Conservation (phyloP, 2,888 invertebrate genomes). For the Bugulina stolonifera region DNA sequence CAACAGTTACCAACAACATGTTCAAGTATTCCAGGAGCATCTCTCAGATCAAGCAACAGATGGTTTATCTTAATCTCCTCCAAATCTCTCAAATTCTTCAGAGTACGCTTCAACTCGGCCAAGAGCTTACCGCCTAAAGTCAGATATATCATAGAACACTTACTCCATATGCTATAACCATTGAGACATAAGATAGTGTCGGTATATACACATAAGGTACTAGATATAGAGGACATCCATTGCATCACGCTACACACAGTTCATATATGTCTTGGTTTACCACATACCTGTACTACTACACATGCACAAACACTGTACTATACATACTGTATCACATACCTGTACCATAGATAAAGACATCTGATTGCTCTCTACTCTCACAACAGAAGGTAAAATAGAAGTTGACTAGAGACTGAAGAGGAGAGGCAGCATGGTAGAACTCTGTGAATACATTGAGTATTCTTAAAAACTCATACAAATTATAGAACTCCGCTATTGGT, state of each 20-base stretch:
- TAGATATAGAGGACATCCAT: too few species aligned
- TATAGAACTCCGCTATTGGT: slow-evolving; percentile 72
- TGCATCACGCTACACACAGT: too few species aligned
- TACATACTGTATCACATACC: background rate
- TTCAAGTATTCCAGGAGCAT: slow-evolving; percentile 66
- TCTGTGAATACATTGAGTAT: slow-evolving; percentile 71
- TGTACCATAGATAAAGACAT: slow-evolving; percentile 1
- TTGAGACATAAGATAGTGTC: too few species aligned
- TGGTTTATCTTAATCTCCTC: slow-evolving; percentile 65
- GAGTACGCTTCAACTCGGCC: slow-evolving; percentile 56
- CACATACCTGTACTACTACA: too few species aligned
- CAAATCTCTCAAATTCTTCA: slow-evolving; percentile 63
- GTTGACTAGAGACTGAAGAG: slow-evolving; percentile 39
- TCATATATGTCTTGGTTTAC: too few species aligned
- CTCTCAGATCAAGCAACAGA: slow-evolving; percentile 64
- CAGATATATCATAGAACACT: too few species aligned
- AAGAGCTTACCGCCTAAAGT: slow-evolving; percentile 64
- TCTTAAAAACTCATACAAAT: slow-evolving; percentile 76
- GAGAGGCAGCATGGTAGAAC: slow-evolving; percentile 39
- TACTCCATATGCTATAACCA: too few species aligned
- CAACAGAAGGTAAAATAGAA: slow-evolving; percentile 68
- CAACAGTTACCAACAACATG: slow-evolving; percentile 62
- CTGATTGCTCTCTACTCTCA: slow-evolving; percentile 35
- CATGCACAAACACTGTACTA: too few species aligned
- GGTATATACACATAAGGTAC: too few species aligned